Base-by-base conservation (phyloP, 1,140 invertebrate genomes). In the Hylaeus volcanicus region DNA sequence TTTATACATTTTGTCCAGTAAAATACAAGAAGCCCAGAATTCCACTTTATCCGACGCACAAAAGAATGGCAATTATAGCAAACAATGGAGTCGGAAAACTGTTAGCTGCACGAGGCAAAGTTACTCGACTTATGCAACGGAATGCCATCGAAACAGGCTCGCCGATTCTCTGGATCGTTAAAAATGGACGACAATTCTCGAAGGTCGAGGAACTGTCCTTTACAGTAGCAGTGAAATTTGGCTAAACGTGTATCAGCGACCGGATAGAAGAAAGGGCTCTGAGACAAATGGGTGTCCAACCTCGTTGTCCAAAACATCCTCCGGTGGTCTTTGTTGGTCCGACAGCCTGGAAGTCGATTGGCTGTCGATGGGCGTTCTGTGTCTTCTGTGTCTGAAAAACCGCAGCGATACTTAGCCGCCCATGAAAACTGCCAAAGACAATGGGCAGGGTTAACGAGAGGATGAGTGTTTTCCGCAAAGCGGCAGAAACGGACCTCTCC, bases 401-500 rank as follows among this genome's bases (percentile, higher is more conserved):
- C 78, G 2, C 63, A 37, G 15, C 48, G 48, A 61, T 77, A 61
- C 65, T 53, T 45, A 64, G 45, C 37, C 14, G 41, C 8, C 41
- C 58, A 56, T 82, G 12, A 58, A 68, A 78, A 68, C 41, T 48
- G 58, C 15, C n/a, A 51, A 68, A 77, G 70, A 82, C 69, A 73
- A 76, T 63, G 51, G 9, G 43, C 26, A 37, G n/a, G 37, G 6
- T 64, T 76, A 61, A 78, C 26, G 48, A 82, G 63, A 70, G 56
- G 53, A 69, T 81, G 41, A 83, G 11, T 76, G 66, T 81, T 83
- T 81, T 72, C 66, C 66, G 41, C 15, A 45, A 61, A 45, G n/a
- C 53, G 60, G 26, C 60, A 26, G 9, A 72, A 83, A 81, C 56
- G 55, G 43, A 70, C 14, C 9, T 9, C 66, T 64, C 41, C 26